These are phyloP conservation scores for Lacanobia wlatinum DNA, from an alignment of 2,888 invertebrate species.

Conservation along the genomic window DNA sequence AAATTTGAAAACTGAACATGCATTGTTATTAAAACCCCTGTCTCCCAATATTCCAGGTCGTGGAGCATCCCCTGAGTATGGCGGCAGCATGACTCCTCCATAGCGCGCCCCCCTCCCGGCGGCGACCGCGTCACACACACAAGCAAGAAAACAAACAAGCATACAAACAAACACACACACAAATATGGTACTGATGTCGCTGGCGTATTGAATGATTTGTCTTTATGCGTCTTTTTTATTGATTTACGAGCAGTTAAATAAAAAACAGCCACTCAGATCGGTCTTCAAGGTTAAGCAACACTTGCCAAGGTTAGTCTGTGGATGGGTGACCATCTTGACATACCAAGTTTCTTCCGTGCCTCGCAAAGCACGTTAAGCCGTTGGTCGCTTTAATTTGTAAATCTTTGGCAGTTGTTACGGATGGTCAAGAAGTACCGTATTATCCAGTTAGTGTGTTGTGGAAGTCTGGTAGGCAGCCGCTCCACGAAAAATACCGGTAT, in stretches of 20 bases:
- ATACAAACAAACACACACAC: conserved; percentile 7
- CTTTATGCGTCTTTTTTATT: neutral
- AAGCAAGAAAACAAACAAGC: conserved; percentile 24
- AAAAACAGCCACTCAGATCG: neutral
- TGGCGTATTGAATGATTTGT: neutral
- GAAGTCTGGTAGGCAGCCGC: too few relatives aligned
- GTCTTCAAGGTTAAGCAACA: neutral
- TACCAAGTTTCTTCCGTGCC: too few relatives aligned
- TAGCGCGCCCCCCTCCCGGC: conserved; percentile 85
- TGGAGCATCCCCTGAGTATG: conserved; percentile 90
- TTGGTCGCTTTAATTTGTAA: too few relatives aligned
- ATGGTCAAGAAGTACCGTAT: too few relatives aligned
- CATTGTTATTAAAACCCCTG: neutral
- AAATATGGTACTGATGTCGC: neutral
- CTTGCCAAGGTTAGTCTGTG: too few relatives aligned
- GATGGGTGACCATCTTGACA: too few relatives aligned
- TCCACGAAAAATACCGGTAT: too few relatives aligned
- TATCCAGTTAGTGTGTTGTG: too few relatives aligned
- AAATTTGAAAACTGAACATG: too few relatives aligned
- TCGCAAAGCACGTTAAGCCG: too few relatives aligned
- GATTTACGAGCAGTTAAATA: too few relatives aligned
- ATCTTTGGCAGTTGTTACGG: too few relatives aligned
- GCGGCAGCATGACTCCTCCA: conserved; percentile 89
- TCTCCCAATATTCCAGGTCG: conserved; percentile 78
- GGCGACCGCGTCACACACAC: conserved; percentile 65